Conservation (phyloP, 2,113 vertebrate species). For the Echinops telfairi region DNA sequence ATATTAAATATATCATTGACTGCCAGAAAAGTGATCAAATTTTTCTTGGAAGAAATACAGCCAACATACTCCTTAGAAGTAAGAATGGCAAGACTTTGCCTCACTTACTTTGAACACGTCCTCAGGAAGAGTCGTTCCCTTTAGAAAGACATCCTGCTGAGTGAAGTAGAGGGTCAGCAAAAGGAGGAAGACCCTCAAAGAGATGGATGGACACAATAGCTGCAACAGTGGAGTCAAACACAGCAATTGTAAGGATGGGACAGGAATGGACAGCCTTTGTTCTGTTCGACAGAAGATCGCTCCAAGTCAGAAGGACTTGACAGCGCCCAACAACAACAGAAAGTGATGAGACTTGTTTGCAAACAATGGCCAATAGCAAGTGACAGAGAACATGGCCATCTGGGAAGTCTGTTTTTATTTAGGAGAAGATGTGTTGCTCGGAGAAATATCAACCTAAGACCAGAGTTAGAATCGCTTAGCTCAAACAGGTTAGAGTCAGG, state of each 20-base stretch:
- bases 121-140: not conserved
- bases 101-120: not conserved
- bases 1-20: not conserved
- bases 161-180: not conserved
- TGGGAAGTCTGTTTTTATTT: slow-evolving; percentile 71
- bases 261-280: not conserved
- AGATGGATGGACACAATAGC: not conserved
- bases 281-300: not conserved
- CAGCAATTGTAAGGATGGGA: not conserved
- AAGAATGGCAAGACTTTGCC: not conserved
- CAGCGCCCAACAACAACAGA: not conserved
- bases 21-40: not conserved
- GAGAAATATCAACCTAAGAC: slow-evolving; percentile 60
- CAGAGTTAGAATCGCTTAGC: slow-evolving; percentile 65
- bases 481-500: slow-evolving; percentile 66
- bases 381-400: slow-evolving; percentile 42
- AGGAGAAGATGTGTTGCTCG: slow-evolving; percentile 59
- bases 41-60: not conserved
- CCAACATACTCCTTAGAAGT: not conserved
- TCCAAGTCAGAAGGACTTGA: not conserved
- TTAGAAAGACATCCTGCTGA: not conserved
- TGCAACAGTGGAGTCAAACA: not conserved
- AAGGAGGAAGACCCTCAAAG: not conserved
- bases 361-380: slow-evolving; percentile 10
- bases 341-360: slow-evolving; percentile 33